Conservation (phyloP, 2,797 vertebrate species). For the Liparis tanakae region DNA sequence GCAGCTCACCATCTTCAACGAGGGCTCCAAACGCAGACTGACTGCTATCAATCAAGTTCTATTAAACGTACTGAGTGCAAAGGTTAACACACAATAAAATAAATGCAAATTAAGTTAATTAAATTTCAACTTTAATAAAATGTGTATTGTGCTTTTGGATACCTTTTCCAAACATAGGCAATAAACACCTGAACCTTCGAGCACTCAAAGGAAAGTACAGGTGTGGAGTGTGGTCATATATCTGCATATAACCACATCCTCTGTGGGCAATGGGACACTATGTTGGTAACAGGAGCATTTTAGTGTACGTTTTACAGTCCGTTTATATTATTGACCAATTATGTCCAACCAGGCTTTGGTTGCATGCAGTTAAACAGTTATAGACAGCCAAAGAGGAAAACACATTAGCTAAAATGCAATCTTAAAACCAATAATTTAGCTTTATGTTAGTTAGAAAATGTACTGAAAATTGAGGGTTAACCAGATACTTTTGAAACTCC, state of each 20-base stretch:
- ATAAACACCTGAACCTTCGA: background rate
- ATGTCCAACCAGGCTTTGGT: background rate
- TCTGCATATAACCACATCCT: background rate
- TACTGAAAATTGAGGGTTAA: background rate
- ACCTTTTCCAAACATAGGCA: background rate
- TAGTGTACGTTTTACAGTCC: background rate
- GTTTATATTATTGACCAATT: background rate
- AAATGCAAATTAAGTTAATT: background rate
- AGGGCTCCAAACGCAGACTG: background rate
- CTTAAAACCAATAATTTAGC: background rate
- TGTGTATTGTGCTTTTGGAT: background rate
- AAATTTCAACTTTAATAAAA: background rate
- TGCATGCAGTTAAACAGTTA: background rate
- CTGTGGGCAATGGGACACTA: background rate
- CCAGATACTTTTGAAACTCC: background rate
- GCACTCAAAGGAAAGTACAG: background rate
- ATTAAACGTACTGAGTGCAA: background rate
- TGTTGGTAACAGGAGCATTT: background rate
- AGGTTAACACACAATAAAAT: background rate
- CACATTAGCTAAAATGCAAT: background rate
- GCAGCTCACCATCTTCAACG: slow-evolving; percentile 26
- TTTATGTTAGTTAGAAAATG: background rate
- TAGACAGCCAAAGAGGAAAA: background rate
- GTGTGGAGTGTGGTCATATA: background rate
- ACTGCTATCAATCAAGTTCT: background rate